Evolutionary conservation across 2,113 vertebrate genomes (phyloP).

Genomic region (Eonycteris spelaea): DNA sequence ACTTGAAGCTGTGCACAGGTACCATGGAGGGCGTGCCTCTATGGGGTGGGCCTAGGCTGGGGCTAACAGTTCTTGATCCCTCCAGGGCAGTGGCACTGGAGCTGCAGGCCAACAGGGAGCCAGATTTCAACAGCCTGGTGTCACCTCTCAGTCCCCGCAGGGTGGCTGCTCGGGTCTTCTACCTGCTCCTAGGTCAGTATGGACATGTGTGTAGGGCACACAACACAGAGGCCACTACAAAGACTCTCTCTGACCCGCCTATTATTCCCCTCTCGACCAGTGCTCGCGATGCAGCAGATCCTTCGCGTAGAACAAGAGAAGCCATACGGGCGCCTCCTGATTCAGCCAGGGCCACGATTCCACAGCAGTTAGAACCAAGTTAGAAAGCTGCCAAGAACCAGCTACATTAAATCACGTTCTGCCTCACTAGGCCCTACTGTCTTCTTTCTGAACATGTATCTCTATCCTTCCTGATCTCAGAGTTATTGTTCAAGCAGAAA

Average conservation of each 20-base stretch:
- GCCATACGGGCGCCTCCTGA: slow-evolving; percentile 76
- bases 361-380: not conserved
- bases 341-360: slow-evolving; percentile 71
- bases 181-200: slow-evolving; percentile 78
- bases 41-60: fast-evolving
- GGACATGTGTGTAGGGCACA: not conserved
- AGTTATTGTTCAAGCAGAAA: slow-evolving; percentile 45
- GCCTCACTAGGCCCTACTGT: not conserved
- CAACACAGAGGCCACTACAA: not conserved
- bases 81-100: slow-evolving; percentile 68
- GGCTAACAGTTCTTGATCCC: not conserved
- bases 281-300: slow-evolving; percentile 68
- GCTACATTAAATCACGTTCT: not conserved
- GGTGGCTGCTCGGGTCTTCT: slow-evolving; percentile 77
- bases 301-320: slow-evolving; percentile 73
- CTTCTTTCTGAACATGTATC: not conserved
- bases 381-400: not conserved
- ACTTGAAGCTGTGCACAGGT: slow-evolving; percentile 72
- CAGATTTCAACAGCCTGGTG: slow-evolving; percentile 73
- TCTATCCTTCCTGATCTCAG: not conserved
- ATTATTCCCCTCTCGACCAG: slow-evolving; percentile 50
- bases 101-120: slow-evolving; percentile 64
- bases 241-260: not conserved
- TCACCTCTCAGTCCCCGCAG: slow-evolving; percentile 64
- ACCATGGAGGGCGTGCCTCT: fast-evolving